phyloP scores from a whole-genome alignment of 2,797 vertebrate genomes.

The Spea hammondii region DNA sequence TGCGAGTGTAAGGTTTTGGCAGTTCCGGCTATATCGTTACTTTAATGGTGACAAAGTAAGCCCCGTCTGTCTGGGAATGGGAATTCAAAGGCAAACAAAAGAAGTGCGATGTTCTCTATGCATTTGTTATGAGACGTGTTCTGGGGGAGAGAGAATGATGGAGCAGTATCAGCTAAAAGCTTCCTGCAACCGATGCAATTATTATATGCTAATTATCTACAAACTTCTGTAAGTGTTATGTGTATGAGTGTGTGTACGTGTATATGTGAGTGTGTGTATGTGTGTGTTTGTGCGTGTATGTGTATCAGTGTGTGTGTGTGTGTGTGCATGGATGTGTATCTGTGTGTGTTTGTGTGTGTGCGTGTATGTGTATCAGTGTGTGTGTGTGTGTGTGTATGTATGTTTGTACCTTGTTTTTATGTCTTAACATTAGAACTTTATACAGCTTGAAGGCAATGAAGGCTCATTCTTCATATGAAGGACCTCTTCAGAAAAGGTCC shows the following conservation, averaged over 20 bases:
- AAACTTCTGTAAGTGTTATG: background rate
- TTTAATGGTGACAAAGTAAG: slow-evolving; percentile 26
- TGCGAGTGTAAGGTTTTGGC: background rate
- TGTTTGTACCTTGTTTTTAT: no score
- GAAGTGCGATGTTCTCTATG: slow-evolving; percentile 1
- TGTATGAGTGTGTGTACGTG: background rate
- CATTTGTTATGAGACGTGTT: slow-evolving; percentile 28
- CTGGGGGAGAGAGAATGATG: slow-evolving; percentile 4
- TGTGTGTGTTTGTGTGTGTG: no score
- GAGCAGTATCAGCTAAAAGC: slow-evolving; percentile 5
- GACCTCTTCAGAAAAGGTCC: no score
- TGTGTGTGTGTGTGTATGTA: background rate
- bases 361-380: background rate
- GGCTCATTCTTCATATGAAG: no score
- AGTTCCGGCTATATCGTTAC: background rate
- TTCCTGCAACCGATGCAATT: slow-evolving; percentile 28
- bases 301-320: no score
- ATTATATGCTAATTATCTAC: slow-evolving; percentile 35
- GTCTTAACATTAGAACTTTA: no score
- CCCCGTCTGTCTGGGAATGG: slow-evolving; percentile 6
- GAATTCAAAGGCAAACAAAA: slow-evolving; percentile 13
- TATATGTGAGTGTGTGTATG: background rate
- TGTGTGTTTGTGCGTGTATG: background rate
- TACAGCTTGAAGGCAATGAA: no score
- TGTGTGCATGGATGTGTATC: no score